Conservation (phyloP, 2,113 vertebrate species). For the Brachirus orientalis region DNA sequence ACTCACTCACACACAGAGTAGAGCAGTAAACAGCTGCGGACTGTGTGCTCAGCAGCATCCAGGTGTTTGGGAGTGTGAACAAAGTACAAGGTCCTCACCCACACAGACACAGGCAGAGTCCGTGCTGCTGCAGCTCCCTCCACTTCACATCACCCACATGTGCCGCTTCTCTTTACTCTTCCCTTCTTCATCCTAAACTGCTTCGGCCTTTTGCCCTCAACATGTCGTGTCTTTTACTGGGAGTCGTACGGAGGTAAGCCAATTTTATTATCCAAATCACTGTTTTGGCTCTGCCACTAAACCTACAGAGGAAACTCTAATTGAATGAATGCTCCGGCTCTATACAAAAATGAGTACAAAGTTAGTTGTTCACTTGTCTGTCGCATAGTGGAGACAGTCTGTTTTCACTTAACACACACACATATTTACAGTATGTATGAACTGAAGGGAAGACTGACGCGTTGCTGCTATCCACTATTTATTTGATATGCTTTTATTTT, state of each 20-base stretch:
- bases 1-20: background rate
- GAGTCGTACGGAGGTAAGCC: constrained; percentile 77
- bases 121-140: background rate
- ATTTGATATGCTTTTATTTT: background rate
- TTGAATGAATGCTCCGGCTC: too few relatives aligned
- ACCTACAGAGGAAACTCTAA: too few relatives aligned
- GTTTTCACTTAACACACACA: too few relatives aligned
- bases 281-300: background rate
- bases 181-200: background rate
- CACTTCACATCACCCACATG: constrained; percentile 1
- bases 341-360: too few relatives aligned
- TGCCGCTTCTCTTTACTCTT: background rate
- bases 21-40: constrained; percentile 3
- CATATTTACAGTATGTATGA: too few relatives aligned
- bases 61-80: constrained; percentile 33
- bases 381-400: too few relatives aligned
- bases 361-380: too few relatives aligned
- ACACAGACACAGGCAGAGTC: constrained; percentile 35
- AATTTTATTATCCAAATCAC: background rate
- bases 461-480: background rate
- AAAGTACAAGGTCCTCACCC: constrained; percentile 79
- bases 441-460: background rate
- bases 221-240: constrained; percentile 80
- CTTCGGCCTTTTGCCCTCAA: constrained; percentile 29
- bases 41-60: constrained; percentile 5